Conservation (phyloP, 1,140 invertebrate species). For the Centruroides sculpturatus region DNA sequence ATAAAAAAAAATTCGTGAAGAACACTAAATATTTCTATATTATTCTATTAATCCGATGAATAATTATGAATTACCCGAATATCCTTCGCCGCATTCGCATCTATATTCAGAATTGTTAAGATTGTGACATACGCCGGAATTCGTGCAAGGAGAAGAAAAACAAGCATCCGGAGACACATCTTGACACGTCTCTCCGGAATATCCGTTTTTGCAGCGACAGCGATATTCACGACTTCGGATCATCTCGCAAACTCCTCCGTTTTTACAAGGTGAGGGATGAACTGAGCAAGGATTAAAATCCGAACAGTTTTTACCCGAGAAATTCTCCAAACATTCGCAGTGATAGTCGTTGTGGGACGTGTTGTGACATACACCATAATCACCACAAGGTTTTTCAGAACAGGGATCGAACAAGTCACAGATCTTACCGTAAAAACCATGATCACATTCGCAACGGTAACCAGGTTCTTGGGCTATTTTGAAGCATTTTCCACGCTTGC, state of each 20-base stretch:
- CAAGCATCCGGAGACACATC: slow-evolving; percentile 67
- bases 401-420: slow-evolving; percentile 87
- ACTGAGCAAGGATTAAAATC: slow-evolving; percentile 51
- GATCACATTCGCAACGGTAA: slow-evolving; percentile 60
- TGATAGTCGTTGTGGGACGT: slow-evolving; percentile 46
- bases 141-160: slow-evolving; percentile 76
- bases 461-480: slow-evolving; percentile 14
- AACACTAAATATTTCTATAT: too few species aligned
- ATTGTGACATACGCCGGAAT: slow-evolving; percentile 70
- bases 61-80: slow-evolving; percentile 23
- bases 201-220: slow-evolving; percentile 45
- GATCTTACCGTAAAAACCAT: slow-evolving; percentile 26
- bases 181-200: slow-evolving; percentile 48
- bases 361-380: slow-evolving; percentile 64
- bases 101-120: slow-evolving; percentile 45
- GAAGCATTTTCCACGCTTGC: slow-evolving; percentile 14
- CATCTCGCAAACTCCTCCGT: slow-evolving; percentile 70
- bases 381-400: slow-evolving; percentile 71
- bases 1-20: neutral
- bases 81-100: slow-evolving; percentile 74
- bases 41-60: too few species aligned
- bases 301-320: slow-evolving; percentile 48
- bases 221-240: slow-evolving; percentile 48
- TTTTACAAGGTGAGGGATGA: slow-evolving; percentile 37
- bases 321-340: slow-evolving; percentile 75